Evolutionary conservation across 2,888 invertebrate species (phyloP).

Genomic region (Pyralis farinalis): DNA sequence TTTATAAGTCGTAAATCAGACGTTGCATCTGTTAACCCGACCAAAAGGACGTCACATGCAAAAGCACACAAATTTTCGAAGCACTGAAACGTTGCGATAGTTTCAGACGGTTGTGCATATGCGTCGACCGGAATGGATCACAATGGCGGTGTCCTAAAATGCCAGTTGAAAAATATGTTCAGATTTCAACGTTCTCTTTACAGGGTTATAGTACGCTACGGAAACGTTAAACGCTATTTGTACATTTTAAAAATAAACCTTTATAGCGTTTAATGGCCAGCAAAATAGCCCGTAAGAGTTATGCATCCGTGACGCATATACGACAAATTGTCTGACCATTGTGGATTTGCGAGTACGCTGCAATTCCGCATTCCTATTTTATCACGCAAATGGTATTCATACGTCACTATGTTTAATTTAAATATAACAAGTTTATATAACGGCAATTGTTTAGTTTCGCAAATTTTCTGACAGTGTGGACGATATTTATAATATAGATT

Average conservation of each 20-base stretch:
- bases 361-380: constrained; percentile 39
- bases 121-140: constrained; percentile 6
- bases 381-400: constrained; percentile 12
- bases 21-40: constrained; percentile 7
- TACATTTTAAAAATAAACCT: constrained; percentile 24
- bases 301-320: constrained; percentile 47
- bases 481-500: no score
- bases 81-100: not conserved
- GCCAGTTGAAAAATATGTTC: constrained; percentile 13
- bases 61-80: not conserved
- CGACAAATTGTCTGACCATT: constrained; percentile 62
- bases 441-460: not conserved
- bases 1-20: constrained; percentile 71
- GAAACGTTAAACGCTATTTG: constrained; percentile 16
- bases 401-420: constrained; percentile 7
- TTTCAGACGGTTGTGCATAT: no score
- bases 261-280: constrained; percentile 46
- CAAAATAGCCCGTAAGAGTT: constrained; percentile 54
- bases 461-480: not conserved
- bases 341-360: constrained; percentile 48
- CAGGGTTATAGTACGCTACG: constrained; percentile 3
- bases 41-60: not conserved
- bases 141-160: constrained; percentile 1
- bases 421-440: constrained; percentile 1
- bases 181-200: constrained; percentile 14